A percentile compares a stretch with the other conserved stretches of the same genome.
Conservation (phyloP, 2,797 vertebrate species). For the Brachymystax lenok region DNA sequence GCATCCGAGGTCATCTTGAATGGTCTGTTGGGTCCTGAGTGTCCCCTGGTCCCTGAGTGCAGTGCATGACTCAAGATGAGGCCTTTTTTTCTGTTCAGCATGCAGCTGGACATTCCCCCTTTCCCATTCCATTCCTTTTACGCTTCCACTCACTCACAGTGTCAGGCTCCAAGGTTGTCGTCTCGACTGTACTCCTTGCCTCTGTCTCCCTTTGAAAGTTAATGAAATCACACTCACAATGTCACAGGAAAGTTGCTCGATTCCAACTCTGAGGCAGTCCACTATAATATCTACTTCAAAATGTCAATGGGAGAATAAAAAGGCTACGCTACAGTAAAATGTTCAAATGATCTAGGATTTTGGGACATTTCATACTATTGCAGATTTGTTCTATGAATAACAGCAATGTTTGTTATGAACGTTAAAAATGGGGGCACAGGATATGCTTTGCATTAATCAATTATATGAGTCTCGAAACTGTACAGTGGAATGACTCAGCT, state of each 20-base stretch:
- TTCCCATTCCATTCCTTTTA: neutral
- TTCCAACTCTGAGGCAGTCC: neutral
- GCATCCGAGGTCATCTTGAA: neutral
- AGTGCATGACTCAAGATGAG: conserved; percentile 24
- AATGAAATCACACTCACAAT: conserved; percentile 43
- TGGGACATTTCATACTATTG: neutral
- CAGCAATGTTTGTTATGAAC: neutral
- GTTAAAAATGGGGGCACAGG: neutral
- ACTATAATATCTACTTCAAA: neutral
- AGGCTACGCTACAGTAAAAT: neutral
- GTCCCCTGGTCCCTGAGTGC: conserved; percentile 7
- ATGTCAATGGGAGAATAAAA: neutral
- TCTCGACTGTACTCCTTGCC: conserved; percentile 15
- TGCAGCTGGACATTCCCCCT: conserved; percentile 10
- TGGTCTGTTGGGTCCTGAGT: neutral
- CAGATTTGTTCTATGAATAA: neutral
- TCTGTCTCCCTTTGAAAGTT: conserved; percentile 28
- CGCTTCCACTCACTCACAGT: conserved; percentile 15
- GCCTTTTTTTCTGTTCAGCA: conserved; percentile 25
- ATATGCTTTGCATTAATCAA: conserved; percentile 8
- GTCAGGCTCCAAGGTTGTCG: conserved; percentile 42
- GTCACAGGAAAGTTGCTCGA: conserved; percentile 22
- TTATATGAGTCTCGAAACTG: conserved; percentile 20
- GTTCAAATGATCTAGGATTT: neutral
- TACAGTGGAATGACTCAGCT: conserved; percentile 9